Evolutionary conservation across 2,888 invertebrate species (phyloP).

Genomic region (Philereme transversata): DNA sequence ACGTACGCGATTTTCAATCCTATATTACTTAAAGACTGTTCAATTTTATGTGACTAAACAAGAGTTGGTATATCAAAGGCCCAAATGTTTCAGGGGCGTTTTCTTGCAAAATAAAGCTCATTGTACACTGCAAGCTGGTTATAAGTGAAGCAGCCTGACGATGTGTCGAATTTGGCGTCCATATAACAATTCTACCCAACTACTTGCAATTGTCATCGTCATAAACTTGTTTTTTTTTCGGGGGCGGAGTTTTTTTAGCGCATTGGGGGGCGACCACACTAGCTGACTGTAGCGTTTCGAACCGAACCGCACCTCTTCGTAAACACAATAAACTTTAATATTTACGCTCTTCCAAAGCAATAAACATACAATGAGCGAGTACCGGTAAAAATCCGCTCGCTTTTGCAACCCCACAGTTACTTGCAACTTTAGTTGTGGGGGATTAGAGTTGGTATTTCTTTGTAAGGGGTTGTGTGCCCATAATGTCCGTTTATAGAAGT

Average conservation of each 20-base stretch:
- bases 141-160: constrained; percentile 27
- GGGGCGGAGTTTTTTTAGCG: constrained; percentile 65
- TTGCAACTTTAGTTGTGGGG: constrained; percentile 32
- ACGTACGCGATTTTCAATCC: too few species aligned
- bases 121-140: constrained; percentile 15
- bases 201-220: constrained; percentile 70
- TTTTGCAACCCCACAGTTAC: constrained; percentile 42
- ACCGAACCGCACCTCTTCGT: constrained; percentile 68
- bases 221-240: constrained; percentile 59
- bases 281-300: constrained; percentile 51
- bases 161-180: constrained; percentile 78
- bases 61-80: too few species aligned
- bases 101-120: neutral
- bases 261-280: constrained; percentile 80
- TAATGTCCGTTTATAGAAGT: constrained; percentile 60
- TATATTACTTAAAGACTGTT: too few species aligned
- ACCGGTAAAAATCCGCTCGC: constrained; percentile 64
- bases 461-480: constrained; percentile 37
- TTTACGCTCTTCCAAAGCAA: constrained; percentile 75
- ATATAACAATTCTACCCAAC: constrained; percentile 62
- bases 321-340: constrained; percentile 80
- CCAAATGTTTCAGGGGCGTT: too few species aligned
- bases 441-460: constrained; percentile 42
- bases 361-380: constrained; percentile 76
- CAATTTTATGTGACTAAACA: too few species aligned